Conservation (phyloP, 1,140 invertebrate species). For the Drosophila suzukii region DNA sequence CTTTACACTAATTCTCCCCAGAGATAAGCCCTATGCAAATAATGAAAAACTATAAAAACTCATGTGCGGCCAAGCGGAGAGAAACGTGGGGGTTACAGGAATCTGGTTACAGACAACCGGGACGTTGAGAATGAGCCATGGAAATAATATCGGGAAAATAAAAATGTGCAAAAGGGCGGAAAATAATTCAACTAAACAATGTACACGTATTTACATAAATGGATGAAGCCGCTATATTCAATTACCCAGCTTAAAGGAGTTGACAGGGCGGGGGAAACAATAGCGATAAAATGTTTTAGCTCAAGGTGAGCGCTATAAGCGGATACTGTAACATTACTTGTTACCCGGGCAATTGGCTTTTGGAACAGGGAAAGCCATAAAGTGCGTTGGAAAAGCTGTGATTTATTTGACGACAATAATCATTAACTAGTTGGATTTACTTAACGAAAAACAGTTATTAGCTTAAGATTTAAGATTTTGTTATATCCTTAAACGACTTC, state of each 20-base stretch:
- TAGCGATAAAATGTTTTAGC: slow-evolving; percentile 19
- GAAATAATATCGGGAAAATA: slow-evolving; percentile 78
- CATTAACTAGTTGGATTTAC: not conserved
- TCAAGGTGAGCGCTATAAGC: slow-evolving; percentile 36
- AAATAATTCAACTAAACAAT: slow-evolving; percentile 83
- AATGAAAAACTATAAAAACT: slow-evolving; percentile 83
- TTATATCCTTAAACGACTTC: too few relatives aligned
- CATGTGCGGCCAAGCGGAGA: slow-evolving; percentile 62
- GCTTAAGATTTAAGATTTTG: too few relatives aligned
- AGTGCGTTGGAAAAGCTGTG: not conserved
- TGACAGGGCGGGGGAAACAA: slow-evolving; percentile 11
- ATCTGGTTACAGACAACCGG: slow-evolving; percentile 42
- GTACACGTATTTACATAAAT: slow-evolving; percentile 83
- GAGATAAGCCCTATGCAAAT: slow-evolving; percentile 81
- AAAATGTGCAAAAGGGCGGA: slow-evolving; percentile 79
- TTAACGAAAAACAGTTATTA: too few relatives aligned
- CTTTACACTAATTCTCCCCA: slow-evolving; percentile 63
- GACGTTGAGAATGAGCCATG: slow-evolving; percentile 30
- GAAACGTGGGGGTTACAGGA: slow-evolving; percentile 9
- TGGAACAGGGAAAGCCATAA: not conserved
- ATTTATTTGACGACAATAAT: not conserved
- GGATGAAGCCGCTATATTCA: slow-evolving; percentile 74
- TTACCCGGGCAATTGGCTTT: not conserved
- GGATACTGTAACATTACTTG: not conserved
- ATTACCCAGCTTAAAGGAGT: slow-evolving; percentile 51